Evolutionary conservation across 2,888 invertebrate genomes (phyloP).

Genomic region (Bimastos eiseni): DNA sequence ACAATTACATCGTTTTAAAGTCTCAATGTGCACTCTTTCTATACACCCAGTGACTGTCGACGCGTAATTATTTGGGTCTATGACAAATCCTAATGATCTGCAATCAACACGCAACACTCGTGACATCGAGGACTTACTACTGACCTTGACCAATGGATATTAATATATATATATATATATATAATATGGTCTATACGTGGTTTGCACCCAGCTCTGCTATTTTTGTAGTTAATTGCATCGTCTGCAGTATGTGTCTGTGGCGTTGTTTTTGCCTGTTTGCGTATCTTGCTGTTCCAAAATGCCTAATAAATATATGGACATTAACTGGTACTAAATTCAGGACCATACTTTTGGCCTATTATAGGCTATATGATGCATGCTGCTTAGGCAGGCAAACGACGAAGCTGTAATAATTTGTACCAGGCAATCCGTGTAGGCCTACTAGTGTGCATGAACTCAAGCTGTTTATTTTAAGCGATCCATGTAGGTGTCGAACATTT

Average conservation of each 20-base stretch:
- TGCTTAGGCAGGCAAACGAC: neutral
- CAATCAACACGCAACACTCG: neutral
- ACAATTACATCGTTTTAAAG: too few relatives aligned
- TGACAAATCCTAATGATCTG: neutral
- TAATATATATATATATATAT: too few relatives aligned
- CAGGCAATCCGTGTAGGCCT: neutral
- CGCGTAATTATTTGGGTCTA: neutral
- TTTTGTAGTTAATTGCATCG: neutral
- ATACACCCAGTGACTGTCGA: neutral
- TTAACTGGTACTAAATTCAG: neutral
- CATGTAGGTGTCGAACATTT: neutral
- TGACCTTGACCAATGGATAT: neutral
- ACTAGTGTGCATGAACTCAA: neutral
- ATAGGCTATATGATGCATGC: neutral
- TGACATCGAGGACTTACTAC: neutral
- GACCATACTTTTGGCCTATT: neutral
- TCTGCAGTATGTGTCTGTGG: neutral
- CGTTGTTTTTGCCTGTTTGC: neutral
- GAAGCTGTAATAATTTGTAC: neutral
- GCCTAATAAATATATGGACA: neutral
- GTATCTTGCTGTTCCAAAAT: neutral
- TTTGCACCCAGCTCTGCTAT: neutral
- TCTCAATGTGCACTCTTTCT: too few relatives aligned
- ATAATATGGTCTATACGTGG: neutral
- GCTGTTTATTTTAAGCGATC: neutral